phyloP scores from a whole-genome alignment of 2,113 vertebrate genomes.

The Malurus melanocephalus region DNA sequence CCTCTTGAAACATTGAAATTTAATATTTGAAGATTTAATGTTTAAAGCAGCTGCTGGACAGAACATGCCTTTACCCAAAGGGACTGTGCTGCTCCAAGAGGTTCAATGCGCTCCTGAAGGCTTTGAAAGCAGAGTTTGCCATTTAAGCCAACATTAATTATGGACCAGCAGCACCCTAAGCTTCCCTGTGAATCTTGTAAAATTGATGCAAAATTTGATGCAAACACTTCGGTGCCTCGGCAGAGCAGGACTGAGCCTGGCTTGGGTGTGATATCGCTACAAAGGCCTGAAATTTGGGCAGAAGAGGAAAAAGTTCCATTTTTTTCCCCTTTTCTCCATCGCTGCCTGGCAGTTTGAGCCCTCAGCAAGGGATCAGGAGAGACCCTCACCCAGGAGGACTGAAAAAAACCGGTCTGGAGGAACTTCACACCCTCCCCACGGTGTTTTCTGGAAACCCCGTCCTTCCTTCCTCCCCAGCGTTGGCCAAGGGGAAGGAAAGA shows the following conservation, averaged over 20 bases:
- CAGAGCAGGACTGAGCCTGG: not conserved
- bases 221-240: not conserved
- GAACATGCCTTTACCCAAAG: not conserved
- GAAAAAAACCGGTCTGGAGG: not conserved
- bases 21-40: not conserved
- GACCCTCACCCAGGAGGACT: not conserved
- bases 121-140: not conserved
- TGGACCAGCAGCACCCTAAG: not conserved
- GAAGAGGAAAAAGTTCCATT: not conserved
- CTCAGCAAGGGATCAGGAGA: not conserved
- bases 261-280: not conserved
- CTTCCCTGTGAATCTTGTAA: not conserved
- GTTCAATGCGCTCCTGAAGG: not conserved
- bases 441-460: not conserved
- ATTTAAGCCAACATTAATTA: not conserved
- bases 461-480: not conserved
- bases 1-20: not conserved
- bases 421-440: fast-evolving
- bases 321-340: not conserved
- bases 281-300: not conserved
- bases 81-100: not conserved
- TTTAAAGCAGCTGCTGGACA: not conserved
- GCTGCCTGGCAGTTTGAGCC: not conserved
- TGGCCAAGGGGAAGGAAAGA: constrained; percentile 18
- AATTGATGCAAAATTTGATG: not conserved